A percentile compares a stretch with the other conserved stretches of the same genome.
phyloP scores from a whole-genome alignment of 2,888 invertebrate species.

The Chymomyza amoena region DNA sequence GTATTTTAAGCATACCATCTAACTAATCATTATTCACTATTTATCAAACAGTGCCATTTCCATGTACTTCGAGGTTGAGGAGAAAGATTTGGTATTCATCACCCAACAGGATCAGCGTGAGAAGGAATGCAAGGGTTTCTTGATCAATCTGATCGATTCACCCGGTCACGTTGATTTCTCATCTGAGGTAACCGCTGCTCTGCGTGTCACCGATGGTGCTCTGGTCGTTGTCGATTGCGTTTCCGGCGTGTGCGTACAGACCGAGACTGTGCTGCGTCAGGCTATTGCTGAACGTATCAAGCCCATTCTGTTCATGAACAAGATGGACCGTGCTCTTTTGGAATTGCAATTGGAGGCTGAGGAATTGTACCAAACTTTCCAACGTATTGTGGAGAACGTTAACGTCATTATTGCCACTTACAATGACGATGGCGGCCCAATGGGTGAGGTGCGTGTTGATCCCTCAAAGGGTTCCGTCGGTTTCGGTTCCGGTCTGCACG shows the following conservation, averaged over 20 bases:
- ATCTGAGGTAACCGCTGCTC: conserved; percentile 99
- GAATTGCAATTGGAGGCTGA: conserved; percentile 98
- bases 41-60: conserved; percentile 91
- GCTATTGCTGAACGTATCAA: conserved; percentile 99
- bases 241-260: conserved; percentile 99
- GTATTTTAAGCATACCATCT: neutral
- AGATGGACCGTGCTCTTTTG: conserved; percentile 99
- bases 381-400: conserved; percentile 99
- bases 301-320: conserved; percentile 99
- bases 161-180: conserved; percentile 99
- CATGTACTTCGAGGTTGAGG: conserved; percentile 98
- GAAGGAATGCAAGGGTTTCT: conserved; percentile 95
- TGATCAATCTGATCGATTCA: conserved; percentile 99
- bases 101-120: conserved; percentile 94
- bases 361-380: conserved; percentile 99
- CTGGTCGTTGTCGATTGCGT: conserved; percentile 99
- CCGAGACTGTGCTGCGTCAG: conserved; percentile 98
- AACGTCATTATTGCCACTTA: conserved; percentile 99
- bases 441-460: conserved; percentile 99
- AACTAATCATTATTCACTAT: neutral
- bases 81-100: conserved; percentile 96
- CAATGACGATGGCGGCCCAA: conserved; percentile 97
- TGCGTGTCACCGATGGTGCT: conserved; percentile 99
- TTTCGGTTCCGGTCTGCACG: conserved; percentile 99
- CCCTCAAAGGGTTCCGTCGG: conserved; percentile 99